These are phyloP conservation scores for Kradibia gibbosae DNA, from an alignment of 1,140 invertebrate genomes.

Conservation along the genomic window DNA sequence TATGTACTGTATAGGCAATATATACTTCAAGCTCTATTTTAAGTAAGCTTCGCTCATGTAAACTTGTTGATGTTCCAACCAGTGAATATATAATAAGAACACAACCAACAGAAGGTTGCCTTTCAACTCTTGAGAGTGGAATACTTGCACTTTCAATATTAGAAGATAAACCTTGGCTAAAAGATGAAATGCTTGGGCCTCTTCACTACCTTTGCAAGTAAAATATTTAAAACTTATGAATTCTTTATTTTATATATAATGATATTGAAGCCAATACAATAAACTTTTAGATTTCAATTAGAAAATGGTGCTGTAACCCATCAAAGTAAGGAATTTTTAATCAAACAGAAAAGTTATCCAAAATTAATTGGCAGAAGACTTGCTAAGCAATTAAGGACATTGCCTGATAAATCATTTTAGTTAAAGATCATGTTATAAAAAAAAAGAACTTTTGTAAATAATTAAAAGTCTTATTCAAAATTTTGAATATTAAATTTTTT, in stretches of 20 bases:
- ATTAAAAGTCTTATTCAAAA: constrained; percentile 43
- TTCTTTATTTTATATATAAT: constrained; percentile 23
- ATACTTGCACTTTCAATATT: constrained; percentile 85
- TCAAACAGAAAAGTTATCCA: constrained; percentile 89
- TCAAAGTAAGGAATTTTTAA: constrained; percentile 91
- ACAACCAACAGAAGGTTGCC: constrained; percentile 91
- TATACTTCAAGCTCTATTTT: constrained; percentile 82
- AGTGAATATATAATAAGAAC: constrained; percentile 95
- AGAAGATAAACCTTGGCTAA: constrained; percentile 80
- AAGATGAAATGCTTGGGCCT: constrained; percentile 81
- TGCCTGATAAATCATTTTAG: constrained; percentile 63
- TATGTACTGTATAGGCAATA: constrained; percentile 74
- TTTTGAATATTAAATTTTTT: constrained; percentile 35
- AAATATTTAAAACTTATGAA: constrained; percentile 41
- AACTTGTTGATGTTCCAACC: constrained; percentile 79
- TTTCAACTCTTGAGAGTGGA: constrained; percentile 93
- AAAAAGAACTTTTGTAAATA: constrained; percentile 37
- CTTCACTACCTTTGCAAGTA: constrained; percentile 86
- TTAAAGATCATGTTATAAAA: constrained; percentile 11
- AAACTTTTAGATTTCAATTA: constrained; percentile 77
- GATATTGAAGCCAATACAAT: background rate
- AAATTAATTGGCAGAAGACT: constrained; percentile 87
- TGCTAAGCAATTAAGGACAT: constrained; percentile 73
- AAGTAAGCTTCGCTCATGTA: constrained; percentile 81
- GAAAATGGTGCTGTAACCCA: constrained; percentile 93